Conservation (phyloP, 2,888 invertebrate genomes). For the Dichetophora obliterata region DNA sequence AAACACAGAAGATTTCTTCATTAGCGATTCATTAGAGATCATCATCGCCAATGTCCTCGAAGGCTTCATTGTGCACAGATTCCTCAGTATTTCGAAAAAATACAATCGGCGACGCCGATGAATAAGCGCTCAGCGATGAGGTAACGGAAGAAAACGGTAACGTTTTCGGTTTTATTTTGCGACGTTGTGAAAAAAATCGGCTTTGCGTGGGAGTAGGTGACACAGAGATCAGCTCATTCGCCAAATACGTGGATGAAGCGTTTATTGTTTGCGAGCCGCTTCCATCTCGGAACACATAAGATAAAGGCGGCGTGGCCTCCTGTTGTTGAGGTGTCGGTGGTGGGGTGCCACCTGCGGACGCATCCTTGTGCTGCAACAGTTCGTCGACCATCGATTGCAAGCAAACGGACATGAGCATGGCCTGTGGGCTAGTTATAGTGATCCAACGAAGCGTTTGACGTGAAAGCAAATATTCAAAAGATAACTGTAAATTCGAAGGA, state of each 20-base stretch:
- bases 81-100: slow-evolving; percentile 79
- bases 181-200: slow-evolving; percentile 77
- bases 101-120: slow-evolving; percentile 70
- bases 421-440: slow-evolving; percentile 89
- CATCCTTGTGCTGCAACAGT: slow-evolving; percentile 68
- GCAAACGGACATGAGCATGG: slow-evolving; percentile 95
- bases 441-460: slow-evolving; percentile 95
- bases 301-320: slow-evolving; percentile 4
- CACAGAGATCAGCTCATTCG: slow-evolving; percentile 37
- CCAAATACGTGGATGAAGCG: not conserved
- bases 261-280: slow-evolving; percentile 46
- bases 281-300: slow-evolving; percentile 47
- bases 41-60: slow-evolving; percentile 95
- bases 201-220: slow-evolving; percentile 58
- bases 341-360: not conserved
- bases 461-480: slow-evolving; percentile 94
- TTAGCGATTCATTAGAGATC: slow-evolving; percentile 77
- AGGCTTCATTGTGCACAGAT: slow-evolving; percentile 90
- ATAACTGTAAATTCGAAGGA: slow-evolving; percentile 77
- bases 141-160: slow-evolving; percentile 64
- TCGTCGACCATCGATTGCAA: slow-evolving; percentile 97
- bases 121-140: slow-evolving; percentile 55
- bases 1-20: too few relatives aligned
- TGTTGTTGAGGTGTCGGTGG: not conserved
- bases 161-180: slow-evolving; percentile 75